Conservation (phyloP, 1,140 invertebrate genomes). For the Homarus americanus region DNA sequence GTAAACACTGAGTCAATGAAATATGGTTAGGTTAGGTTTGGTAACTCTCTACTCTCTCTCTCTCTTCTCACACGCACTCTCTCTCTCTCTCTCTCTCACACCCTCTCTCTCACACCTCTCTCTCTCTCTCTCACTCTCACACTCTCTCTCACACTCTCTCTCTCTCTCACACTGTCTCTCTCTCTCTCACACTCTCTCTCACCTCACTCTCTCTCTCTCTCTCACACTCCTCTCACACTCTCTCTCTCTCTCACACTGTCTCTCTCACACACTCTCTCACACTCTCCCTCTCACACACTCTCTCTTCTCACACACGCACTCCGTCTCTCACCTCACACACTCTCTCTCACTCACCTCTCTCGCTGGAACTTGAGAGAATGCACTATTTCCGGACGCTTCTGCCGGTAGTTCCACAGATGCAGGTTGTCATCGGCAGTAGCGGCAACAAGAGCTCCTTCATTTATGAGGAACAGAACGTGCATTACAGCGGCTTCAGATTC, state of each 20-base stretch:
- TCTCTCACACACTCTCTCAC: neutral
- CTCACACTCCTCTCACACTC: conserved; percentile 1
- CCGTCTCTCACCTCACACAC: neutral
- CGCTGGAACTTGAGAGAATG: conserved; percentile 98
- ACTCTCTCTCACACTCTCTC: neutral
- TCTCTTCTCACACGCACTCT: neutral
- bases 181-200: neutral
- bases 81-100: neutral
- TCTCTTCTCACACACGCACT: no score
- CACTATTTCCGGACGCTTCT: conserved; percentile 95
- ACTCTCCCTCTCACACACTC: neutral
- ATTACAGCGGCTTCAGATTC: conserved; percentile 80
- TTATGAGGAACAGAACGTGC: conserved; percentile 92
- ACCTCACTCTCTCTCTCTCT: neutral
- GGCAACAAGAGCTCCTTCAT: conserved; percentile 96
- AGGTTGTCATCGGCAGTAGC: conserved; percentile 96
- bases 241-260: neutral
- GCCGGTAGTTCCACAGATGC: conserved; percentile 98
- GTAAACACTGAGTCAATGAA: no score
- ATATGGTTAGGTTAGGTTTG: no score
- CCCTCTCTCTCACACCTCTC: no score
- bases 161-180: neutral
- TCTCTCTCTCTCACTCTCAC: neutral
- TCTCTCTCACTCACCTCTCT: conserved; percentile 86
- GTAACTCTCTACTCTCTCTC: neutral